Percentiles rank a stretch among this genome's conserved stretches.
phyloP scores from a whole-genome alignment of 2,888 invertebrate genomes.

The Yponomeuta malinellus region DNA sequence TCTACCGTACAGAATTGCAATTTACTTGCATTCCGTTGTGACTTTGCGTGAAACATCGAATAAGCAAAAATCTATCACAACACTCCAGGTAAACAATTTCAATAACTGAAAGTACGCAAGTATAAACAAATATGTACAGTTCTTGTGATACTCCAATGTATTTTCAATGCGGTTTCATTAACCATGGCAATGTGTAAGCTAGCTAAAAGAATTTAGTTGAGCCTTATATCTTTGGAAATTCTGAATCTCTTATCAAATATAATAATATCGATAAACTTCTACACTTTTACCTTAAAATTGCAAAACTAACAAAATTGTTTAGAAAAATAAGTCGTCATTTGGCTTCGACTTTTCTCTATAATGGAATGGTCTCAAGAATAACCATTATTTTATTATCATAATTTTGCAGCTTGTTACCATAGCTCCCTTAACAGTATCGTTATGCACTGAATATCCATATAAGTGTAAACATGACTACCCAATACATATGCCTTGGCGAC shows the following conservation, averaged over 20 bases:
- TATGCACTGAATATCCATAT: constrained; percentile 8
- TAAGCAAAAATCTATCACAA: constrained; percentile 16
- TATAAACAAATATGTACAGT: constrained; percentile 16
- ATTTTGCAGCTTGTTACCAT: constrained; percentile 13
- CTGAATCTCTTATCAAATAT: constrained; percentile 56
- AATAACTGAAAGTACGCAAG: background rate
- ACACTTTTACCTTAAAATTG: constrained; percentile 63
- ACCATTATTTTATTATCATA: constrained; percentile 38
- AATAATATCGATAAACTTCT: constrained; percentile 68
- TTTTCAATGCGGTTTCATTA: constrained; percentile 16
- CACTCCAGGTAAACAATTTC: constrained; percentile 14
- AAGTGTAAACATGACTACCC: constrained; percentile 1
- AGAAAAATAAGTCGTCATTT: constrained; percentile 75
- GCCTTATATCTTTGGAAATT: constrained; percentile 71
- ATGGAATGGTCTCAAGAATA: constrained; percentile 72
- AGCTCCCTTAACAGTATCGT: constrained; percentile 11
- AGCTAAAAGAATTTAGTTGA: constrained; percentile 65
- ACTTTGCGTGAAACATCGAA: background rate
- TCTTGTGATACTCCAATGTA: constrained; percentile 13
- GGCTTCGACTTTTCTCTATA: constrained; percentile 68
- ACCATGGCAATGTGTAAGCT: constrained; percentile 45
- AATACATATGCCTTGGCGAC: background rate
- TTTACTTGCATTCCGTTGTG: background rate
- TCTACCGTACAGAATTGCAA: background rate
- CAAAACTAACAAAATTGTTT: constrained; percentile 71